Conservation (phyloP, 2,797 vertebrate species). For the Platyrinchus mystaceus region DNA sequence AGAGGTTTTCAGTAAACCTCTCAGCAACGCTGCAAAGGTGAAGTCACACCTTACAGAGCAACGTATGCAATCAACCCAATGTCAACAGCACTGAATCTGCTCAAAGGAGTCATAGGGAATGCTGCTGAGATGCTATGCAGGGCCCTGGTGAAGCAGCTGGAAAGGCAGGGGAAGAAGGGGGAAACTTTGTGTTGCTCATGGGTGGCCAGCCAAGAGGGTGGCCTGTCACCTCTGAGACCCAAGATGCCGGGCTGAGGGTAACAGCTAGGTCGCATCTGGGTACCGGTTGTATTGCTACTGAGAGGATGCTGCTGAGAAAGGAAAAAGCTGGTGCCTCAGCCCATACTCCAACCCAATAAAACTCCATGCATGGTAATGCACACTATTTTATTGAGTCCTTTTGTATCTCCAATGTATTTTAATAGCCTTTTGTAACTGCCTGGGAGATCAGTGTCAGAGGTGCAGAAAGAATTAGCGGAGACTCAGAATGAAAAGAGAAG, state of each 20-base stretch:
- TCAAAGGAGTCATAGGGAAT: background rate
- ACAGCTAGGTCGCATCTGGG: background rate
- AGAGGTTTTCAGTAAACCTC: background rate
- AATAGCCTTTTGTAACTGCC: background rate
- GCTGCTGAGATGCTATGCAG: background rate
- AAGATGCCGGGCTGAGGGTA: background rate
- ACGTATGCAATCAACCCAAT: fast-evolving
- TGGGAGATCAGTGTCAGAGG: background rate
- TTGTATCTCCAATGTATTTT: background rate
- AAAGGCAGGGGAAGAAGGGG: background rate
- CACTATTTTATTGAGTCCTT: background rate
- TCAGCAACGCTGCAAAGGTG: background rate
- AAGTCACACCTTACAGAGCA: fast-evolving
- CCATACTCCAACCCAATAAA: background rate
- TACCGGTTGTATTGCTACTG: background rate
- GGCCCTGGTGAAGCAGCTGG: background rate
- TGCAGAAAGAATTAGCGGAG: background rate
- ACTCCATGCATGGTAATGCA: background rate
- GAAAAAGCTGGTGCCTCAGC: background rate
- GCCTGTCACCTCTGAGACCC: background rate
- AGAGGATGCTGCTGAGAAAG: background rate
- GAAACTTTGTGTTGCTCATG: fast-evolving
- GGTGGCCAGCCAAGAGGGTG: background rate
- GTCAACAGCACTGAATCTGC: fast-evolving
- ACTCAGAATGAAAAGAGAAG: background rate